A percentile compares a stretch with the other conserved stretches of the same genome.
Evolutionary conservation across 2,888 invertebrate species (phyloP).

Genomic region (Eucera pruinosa): DNA sequence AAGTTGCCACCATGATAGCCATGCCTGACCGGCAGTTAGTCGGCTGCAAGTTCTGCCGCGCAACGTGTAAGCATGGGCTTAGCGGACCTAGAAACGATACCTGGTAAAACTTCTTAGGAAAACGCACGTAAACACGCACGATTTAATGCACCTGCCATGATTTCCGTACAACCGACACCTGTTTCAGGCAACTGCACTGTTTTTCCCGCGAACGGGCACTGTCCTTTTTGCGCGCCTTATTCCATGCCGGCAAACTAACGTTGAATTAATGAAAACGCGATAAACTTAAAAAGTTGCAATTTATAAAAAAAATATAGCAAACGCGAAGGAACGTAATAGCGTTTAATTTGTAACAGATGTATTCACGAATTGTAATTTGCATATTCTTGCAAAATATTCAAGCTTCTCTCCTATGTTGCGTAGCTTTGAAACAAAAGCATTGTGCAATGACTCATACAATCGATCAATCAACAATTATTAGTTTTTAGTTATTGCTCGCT

Average conservation of each 20-base stretch:
- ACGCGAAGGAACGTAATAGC: background rate
- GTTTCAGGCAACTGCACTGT: background rate
- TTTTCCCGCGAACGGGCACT: background rate
- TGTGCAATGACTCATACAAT: too few relatives aligned
- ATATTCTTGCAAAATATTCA: background rate
- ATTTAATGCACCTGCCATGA: slow-evolving; percentile 29
- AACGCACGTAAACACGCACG: slow-evolving; percentile 30
- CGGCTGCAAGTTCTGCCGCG: slow-evolving; percentile 75
- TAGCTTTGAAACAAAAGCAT: too few relatives aligned
- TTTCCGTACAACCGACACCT: slow-evolving; percentile 4
- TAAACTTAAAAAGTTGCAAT: background rate
- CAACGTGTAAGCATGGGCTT: slow-evolving; percentile 79
- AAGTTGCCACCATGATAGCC: slow-evolving; percentile 75
- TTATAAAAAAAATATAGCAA: background rate
- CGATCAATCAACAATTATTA: too few relatives aligned
- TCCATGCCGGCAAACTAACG: slow-evolving; percentile 16
- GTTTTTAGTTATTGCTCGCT: too few relatives aligned
- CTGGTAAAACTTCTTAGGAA: slow-evolving; percentile 72
- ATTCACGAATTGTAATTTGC: background rate
- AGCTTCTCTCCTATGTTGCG: too few relatives aligned
- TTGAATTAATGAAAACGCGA: background rate
- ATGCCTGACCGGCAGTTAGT: slow-evolving; percentile 76
- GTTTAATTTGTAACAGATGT: background rate
- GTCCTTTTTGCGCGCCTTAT: background rate
- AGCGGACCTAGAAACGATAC: slow-evolving; percentile 80